These are phyloP conservation scores for Mionectes olivaceus DNA, from an alignment of 2,797 vertebrate genomes.

Conservation along the genomic window DNA sequence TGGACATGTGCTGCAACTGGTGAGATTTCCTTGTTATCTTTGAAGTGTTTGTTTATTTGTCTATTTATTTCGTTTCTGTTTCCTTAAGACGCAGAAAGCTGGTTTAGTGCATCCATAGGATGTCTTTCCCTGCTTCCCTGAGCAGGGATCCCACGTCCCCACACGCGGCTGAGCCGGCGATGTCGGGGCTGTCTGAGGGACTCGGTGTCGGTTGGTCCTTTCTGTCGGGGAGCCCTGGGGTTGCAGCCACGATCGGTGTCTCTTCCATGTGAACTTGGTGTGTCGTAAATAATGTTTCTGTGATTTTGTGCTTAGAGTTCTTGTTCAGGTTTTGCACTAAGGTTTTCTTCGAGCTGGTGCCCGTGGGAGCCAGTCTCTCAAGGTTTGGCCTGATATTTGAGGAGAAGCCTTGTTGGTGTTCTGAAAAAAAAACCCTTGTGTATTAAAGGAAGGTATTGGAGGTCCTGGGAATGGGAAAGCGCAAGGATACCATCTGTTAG, in stretches of 20 bases:
- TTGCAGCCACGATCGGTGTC: accelerated
- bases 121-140: neutral
- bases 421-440: neutral
- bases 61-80: neutral
- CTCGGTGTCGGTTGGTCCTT: neutral
- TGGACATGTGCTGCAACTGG: slow-evolving; percentile 43
- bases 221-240: accelerated
- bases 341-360: neutral
- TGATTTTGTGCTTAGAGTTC: accelerated
- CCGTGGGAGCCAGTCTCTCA: neutral
- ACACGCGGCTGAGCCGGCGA: neutral
- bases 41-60: slow-evolving; percentile 61
- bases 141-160: neutral
- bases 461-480: neutral
- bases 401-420: neutral
- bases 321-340: neutral
- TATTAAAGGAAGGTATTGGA: neutral
- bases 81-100: neutral
- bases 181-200: neutral
- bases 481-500: neutral
- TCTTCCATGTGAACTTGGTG: neutral
- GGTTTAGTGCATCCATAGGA: neutral
- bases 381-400: neutral
- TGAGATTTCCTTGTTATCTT: slow-evolving; percentile 63
- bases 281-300: accelerated